These are phyloP conservation scores for Chaetodon auriga DNA, from an alignment of 2,113 vertebrate species.

Conservation along the genomic window DNA sequence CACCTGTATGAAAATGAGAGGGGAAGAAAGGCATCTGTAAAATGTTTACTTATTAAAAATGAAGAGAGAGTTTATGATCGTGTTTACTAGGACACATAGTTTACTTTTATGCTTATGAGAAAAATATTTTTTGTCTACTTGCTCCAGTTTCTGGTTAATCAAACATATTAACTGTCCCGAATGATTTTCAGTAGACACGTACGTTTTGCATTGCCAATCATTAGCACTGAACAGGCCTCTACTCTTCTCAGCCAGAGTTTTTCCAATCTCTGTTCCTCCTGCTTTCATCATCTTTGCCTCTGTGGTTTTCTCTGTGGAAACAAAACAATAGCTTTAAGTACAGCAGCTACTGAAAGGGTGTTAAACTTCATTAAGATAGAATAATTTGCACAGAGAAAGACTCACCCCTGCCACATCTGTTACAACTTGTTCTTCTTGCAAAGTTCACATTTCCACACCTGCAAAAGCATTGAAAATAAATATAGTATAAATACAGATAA, in stretches of 20 bases:
- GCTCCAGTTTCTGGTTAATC: background rate
- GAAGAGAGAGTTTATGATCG: background rate
- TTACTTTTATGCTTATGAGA: background rate
- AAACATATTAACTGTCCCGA: background rate
- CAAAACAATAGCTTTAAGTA: background rate
- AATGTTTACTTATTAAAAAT: background rate
- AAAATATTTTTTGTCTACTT: background rate
- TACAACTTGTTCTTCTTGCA: slow-evolving; percentile 96
- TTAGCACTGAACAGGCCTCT: slow-evolving; percentile 98
- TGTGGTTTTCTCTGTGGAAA: slow-evolving; percentile 92
- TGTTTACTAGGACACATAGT: background rate
- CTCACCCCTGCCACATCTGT: slow-evolving; percentile 94
- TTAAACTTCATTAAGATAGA: background rate
- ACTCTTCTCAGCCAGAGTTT: slow-evolving; percentile 98
- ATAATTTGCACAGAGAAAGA: background rate
- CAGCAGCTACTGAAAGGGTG: background rate
- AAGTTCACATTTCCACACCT: slow-evolving; percentile 99
- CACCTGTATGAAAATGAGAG: slow-evolving; percentile 83
- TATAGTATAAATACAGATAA: background rate
- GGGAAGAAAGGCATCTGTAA: background rate
- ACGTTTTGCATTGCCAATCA: slow-evolving; percentile 99
- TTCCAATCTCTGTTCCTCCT: slow-evolving; percentile 97
- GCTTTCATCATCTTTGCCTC: slow-evolving; percentile 99
- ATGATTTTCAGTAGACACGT: slow-evolving; percentile 40
- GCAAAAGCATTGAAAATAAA: slow-evolving; percentile 19